Evolutionary conservation across 2,797 vertebrate species (phyloP).

Genomic region (Gymnodraco acuticeps): DNA sequence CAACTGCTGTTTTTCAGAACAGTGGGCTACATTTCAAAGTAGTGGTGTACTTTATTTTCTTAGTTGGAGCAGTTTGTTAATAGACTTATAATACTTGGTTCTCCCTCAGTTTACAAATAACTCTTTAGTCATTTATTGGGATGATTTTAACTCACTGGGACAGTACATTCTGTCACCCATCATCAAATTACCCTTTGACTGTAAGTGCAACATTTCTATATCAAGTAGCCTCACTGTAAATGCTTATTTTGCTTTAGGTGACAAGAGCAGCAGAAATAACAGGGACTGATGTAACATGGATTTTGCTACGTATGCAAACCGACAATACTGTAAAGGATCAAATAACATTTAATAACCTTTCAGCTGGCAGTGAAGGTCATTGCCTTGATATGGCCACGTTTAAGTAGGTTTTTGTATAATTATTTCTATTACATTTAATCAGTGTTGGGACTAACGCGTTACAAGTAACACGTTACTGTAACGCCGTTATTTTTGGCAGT

Average conservation of each 20-base stretch:
- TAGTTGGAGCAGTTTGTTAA: background rate
- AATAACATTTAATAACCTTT: background rate
- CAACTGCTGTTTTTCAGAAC: slow-evolving; percentile 9
- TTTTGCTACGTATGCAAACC: slow-evolving; percentile 18
- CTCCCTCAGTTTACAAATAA: slow-evolving; percentile 10
- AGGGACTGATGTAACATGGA: slow-evolving; percentile 15
- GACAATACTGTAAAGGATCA: slow-evolving; percentile 8
- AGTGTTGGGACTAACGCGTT: too few species aligned
- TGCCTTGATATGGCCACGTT: background rate
- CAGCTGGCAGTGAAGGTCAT: slow-evolving; percentile 1
- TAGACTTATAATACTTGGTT: background rate
- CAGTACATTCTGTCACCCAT: background rate
- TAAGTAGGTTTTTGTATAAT: too few species aligned
- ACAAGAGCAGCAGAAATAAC: slow-evolving; percentile 7
- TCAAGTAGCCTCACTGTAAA: slow-evolving; percentile 6
- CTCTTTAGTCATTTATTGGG: background rate
- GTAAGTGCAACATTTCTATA: slow-evolving; percentile 7
- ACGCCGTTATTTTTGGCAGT: too few species aligned
- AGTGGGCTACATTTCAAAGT: slow-evolving; percentile 26
- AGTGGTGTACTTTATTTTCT: slow-evolving; percentile 8
- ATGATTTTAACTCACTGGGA: slow-evolving; percentile 7
- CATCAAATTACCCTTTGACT: slow-evolving; percentile 32
- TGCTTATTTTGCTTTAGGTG: slow-evolving; percentile 11
- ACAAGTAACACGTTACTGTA: too few species aligned
- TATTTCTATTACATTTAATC: background rate